Conservation (phyloP, 2,888 invertebrate genomes). For the Hololepta plana region DNA sequence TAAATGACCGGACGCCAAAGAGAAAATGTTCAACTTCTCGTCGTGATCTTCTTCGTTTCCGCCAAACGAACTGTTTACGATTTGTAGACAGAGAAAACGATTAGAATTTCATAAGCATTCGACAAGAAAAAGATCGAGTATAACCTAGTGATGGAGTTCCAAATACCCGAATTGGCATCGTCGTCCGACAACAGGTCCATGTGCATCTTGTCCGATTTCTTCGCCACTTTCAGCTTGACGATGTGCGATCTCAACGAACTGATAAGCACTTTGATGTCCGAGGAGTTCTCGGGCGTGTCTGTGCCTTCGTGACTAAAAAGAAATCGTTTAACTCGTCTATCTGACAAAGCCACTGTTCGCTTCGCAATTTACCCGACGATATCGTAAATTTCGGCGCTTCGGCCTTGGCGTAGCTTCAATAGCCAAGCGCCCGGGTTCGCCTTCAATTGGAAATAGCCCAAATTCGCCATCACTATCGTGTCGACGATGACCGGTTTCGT, state of each 20-base stretch:
- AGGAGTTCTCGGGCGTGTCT: conserved; percentile 49
- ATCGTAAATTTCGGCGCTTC: conserved; percentile 89
- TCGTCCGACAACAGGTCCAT: conserved; percentile 76
- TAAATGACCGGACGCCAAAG: conserved; percentile 93
- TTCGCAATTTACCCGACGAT: conserved; percentile 65
- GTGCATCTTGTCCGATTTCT: conserved; percentile 74
- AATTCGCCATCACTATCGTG: conserved; percentile 99
- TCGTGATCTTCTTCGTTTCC: conserved; percentile 44
- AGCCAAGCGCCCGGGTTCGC: conserved; percentile 96
- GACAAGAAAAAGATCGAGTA: conserved; percentile 5
- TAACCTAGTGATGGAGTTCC: conserved; percentile 88
- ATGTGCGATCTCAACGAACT: conserved; percentile 77
- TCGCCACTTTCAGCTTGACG: conserved; percentile 76
- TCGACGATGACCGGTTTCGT: conserved; percentile 66
- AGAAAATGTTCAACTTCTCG: conserved; percentile 90
- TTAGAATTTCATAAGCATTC: conserved; percentile 9
- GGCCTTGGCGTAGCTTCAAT: conserved; percentile 72
- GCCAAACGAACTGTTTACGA: conserved; percentile 33
- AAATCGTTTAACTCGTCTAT: conserved; percentile 1
- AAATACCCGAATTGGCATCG: conserved; percentile 58
- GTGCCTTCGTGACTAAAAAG: conserved; percentile 51
- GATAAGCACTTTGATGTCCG: conserved; percentile 61
- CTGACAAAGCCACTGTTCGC: neutral
- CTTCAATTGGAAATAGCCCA: conserved; percentile 96
- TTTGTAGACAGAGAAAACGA: conserved; percentile 5